Evolutionary conservation across 1,140 invertebrate genomes (phyloP).

Genomic region (Scaptomyza hsui): DNA sequence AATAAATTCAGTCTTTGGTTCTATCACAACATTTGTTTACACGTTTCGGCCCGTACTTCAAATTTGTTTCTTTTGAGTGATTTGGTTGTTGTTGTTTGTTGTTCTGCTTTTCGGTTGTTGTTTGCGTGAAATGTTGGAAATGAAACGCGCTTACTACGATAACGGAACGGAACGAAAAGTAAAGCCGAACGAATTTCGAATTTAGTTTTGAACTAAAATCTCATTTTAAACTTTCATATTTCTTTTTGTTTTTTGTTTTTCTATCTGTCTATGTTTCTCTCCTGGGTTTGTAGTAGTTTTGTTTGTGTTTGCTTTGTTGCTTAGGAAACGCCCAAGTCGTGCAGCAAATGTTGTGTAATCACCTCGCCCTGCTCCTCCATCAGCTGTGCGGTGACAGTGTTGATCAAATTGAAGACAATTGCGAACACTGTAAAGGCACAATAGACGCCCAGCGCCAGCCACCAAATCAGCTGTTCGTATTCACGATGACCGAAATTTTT

Average conservation of each 20-base stretch:
- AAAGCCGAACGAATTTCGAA: conserved; percentile 73
- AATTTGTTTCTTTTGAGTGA: conserved; percentile 17
- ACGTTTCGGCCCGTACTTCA: conserved; percentile 73
- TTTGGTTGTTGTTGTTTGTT: conserved; percentile 35
- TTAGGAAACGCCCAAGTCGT: conserved; percentile 83
- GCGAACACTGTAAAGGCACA: conserved; percentile 96
- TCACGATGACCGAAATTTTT: conserved; percentile 98
- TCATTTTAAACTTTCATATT: conserved; percentile 48
- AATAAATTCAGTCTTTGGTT: conserved; percentile 84
- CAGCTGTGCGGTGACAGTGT: conserved; percentile 85
- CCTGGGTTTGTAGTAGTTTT: conserved; percentile 15
- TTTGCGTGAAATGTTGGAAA: conserved; percentile 61
- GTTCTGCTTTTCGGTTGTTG: conserved; percentile 20
- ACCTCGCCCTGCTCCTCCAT: conserved; percentile 83
- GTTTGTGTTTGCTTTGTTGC: conserved; percentile 11
- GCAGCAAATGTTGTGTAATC: conserved; percentile 83
- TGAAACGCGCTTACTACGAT: conserved; percentile 49
- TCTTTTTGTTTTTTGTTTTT: conserved; percentile 19
- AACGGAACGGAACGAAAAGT: conserved; percentile 68
- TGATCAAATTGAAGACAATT: conserved; percentile 95
- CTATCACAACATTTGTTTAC: conserved; percentile 84
- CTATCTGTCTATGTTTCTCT: conserved; percentile 56
- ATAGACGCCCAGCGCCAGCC: conserved; percentile 96
- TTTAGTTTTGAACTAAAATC: conserved; percentile 77
- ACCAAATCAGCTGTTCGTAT: conserved; percentile 97